Base-by-base conservation (phyloP, 2,797 vertebrate species). In the Hephaestus fuliginosus region DNA sequence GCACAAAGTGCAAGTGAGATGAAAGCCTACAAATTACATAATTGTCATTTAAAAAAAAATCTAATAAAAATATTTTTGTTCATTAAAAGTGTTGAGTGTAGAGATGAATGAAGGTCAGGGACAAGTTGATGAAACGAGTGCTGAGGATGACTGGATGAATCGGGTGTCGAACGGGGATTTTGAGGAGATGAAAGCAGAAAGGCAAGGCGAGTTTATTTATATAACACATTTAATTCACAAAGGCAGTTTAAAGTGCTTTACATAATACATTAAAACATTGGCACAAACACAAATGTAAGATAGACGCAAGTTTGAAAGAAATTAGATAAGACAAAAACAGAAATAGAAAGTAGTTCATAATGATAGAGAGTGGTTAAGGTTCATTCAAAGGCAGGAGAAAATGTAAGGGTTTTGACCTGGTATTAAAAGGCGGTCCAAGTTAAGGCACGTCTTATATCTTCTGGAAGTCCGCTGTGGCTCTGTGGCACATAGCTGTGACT, bases 111-210 rank as follows among this genome's bases (percentile, higher is more conserved):
- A 80, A 33, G 81, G 62, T 58, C 84, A 74, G 80, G 81, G 84
- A 51, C 75, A 71, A 70, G 49, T 13, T 85, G 60, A 71, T 70
- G 60, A 74, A 78, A 48, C 20, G 58, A 83, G 30, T 44, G 71
- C 58, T 4, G 56, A 75, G 56, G 64, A 88, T 63, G 56, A 71
- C 48, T 51, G 22, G 71, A 62, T 82, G 70, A 30, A 63, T 73
- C 9, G 11, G 44, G 51, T 73, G 65, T 72, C 33, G 28, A 70
- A 83, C 63, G 52, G 72, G 78, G 78, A 88, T 65, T 76, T 69
- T 61, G 77, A 78, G 69, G n/a, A 83, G 80, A 89, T 81, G 82
- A 90, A 89, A 89, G 82, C 58, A 36, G 53, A 13, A 11, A 75
- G 53, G 39, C 48, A 41, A 76, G 58, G 71, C 56, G 10, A 56